Base-by-base conservation (phyloP, 2,888 invertebrate species). In the Smittia sp. region DNA sequence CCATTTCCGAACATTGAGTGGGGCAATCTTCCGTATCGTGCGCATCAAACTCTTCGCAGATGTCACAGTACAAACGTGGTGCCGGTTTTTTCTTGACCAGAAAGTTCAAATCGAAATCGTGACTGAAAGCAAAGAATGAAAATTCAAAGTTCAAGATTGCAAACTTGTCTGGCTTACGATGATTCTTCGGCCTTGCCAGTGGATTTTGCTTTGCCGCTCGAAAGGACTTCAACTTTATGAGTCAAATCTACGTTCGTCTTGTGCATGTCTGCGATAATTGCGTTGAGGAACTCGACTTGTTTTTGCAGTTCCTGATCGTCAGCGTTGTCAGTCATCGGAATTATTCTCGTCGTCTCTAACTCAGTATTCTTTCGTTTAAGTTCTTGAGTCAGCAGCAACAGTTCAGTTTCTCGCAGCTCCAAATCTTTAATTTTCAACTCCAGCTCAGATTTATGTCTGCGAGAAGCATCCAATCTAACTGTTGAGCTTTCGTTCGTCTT, bases 11-110 rank as follows among this genome's bases (percentile, higher is more conserved):
- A 18, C 88, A 88, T 83, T 97, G 97, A 65, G 88, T 85, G 38
- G 97, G 96, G 80, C 98, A 98, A 80, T 98, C 98, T 81, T 98
- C 98, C 0, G 98, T 98, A 82, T 98, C 97, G 81, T 98, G 98
- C 74, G 90, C 85, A 84, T 98, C 98, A 84, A 98, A 98, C 81
- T 89, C 87, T 84, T 98, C 98, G 83, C 98, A 98, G 78, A 97
- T 98, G 86, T 98, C 98, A 86, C 98, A 98, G 85, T 94, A 98
- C 79, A 92, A 83, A 24, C 98, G 89, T 54, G 94, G 94, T 1
- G 94, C 88, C 20, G 82, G 82, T 69, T 80, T 80, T 1, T 82
- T 78, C 73, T 79, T 79, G 24, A 85, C 80, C 41, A 75, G 74
- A 54, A 74, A 69, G n/a, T 74, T 72, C 1, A 66, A 54, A 15